Conservation (phyloP, 2,113 vertebrate species). For the Ondatra zibethicus region DNA sequence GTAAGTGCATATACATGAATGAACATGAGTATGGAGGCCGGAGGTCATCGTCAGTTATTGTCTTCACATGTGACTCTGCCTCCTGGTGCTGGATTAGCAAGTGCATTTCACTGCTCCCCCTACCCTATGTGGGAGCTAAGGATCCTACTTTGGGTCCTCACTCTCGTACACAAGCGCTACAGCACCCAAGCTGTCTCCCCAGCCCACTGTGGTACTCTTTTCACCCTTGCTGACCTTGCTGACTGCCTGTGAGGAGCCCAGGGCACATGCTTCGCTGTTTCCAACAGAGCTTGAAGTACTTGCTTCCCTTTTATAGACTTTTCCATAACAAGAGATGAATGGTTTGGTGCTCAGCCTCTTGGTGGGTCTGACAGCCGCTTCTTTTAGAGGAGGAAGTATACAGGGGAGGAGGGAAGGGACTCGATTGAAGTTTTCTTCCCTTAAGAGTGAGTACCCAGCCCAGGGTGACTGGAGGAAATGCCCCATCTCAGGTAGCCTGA, state of each 20-base stretch:
- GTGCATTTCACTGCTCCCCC: too few relatives aligned
- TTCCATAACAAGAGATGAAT: constrained; percentile 41
- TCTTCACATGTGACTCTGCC: background rate
- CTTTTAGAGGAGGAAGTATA: background rate
- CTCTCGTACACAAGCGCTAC: background rate
- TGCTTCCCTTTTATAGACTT: constrained; percentile 3
- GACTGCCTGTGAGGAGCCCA: background rate
- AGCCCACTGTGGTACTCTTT: background rate
- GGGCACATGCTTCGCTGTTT: background rate
- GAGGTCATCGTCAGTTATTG: background rate
- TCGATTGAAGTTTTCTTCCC: background rate
- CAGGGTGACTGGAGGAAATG: background rate
- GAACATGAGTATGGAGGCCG: background rate
- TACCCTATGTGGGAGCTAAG: background rate
- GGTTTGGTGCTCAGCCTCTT: constrained; percentile 25
- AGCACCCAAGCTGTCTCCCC: background rate
- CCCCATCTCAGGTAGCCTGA: too few relatives aligned
- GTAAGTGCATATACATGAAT: background rate
- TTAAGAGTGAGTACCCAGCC: background rate
- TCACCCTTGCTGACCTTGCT: constrained; percentile 36
- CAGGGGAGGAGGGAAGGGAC: background rate
- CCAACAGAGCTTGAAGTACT: background rate
- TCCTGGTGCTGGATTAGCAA: too few relatives aligned
- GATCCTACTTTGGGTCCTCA: background rate
- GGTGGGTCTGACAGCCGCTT: background rate